Percentiles rank a stretch among this genome's conserved stretches.
Evolutionary conservation across 2,888 invertebrate species (phyloP).

Genomic region (Pollenia amentaria): DNA sequence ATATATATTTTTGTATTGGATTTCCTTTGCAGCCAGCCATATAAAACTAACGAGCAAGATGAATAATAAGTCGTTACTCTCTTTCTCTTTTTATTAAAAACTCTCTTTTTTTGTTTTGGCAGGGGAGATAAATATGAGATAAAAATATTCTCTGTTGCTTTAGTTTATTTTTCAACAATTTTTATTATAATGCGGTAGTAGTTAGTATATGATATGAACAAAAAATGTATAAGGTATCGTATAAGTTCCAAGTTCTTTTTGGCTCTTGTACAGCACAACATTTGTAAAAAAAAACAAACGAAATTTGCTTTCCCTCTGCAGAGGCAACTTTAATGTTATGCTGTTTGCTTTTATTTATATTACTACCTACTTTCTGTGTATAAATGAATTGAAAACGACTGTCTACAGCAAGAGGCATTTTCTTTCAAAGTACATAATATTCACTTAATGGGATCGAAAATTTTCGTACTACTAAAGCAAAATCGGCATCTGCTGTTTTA

Average conservation of each 20-base stretch:
- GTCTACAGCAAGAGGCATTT: not conserved
- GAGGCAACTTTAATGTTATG: not conserved
- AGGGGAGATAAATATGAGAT: too few relatives aligned
- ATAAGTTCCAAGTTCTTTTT: not conserved
- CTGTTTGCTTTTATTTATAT: slow-evolving; percentile 1
- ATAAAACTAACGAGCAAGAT: not conserved
- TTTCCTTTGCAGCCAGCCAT: not conserved
- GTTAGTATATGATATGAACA: not conserved
- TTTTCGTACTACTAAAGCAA: slow-evolving; percentile 26
- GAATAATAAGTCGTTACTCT: not conserved
- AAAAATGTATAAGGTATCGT: slow-evolving; percentile 31
- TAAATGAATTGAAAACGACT: slow-evolving; percentile 7
- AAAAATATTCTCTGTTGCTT: not conserved
- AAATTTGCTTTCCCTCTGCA: not conserved
- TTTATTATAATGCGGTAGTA: not conserved
- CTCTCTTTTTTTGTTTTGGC: slow-evolving; percentile 5
- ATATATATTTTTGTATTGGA: not conserved
- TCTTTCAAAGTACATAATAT: not conserved
- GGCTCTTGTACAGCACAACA: slow-evolving; percentile 47
- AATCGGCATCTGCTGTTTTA: slow-evolving; percentile 66
- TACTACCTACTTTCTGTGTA: slow-evolving; percentile 40
- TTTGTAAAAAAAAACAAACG: slow-evolving; percentile 33
- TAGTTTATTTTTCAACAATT: not conserved
- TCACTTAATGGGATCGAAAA: slow-evolving; percentile 45
- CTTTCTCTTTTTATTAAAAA: slow-evolving; percentile 22